A percentile compares a stretch with the other conserved stretches of the same genome.
Conservation (phyloP, 2,888 invertebrate genomes). For the Eristalis arbustorum region DNA sequence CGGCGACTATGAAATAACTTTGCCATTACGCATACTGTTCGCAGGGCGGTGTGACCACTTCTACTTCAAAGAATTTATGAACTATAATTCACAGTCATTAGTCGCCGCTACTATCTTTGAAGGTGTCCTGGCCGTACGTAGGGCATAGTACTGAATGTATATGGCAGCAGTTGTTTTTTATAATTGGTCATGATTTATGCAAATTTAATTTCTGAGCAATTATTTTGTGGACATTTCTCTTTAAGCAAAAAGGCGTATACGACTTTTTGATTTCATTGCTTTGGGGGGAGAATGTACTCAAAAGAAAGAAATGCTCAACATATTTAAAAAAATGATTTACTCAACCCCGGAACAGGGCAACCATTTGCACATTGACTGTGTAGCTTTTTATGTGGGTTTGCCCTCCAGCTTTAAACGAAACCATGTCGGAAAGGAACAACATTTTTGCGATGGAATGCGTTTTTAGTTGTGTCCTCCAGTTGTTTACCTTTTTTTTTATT, state of each 20-base stretch:
- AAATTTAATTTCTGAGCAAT: background rate
- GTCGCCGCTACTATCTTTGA: slow-evolving; percentile 16
- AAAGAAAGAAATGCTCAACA: background rate
- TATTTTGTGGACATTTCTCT: background rate
- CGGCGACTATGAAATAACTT: slow-evolving; percentile 1
- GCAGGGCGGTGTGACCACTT: background rate
- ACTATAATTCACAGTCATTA: slow-evolving; percentile 27
- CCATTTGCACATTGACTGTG: background rate
- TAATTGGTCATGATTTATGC: background rate
- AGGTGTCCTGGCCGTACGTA: background rate
- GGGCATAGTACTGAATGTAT: background rate
- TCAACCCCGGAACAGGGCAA: background rate
- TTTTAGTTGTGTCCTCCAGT: slow-evolving; percentile 18
- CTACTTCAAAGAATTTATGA: slow-evolving; percentile 15
- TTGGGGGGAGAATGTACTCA: background rate
- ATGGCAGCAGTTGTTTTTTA: too few relatives aligned
- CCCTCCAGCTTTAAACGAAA: slow-evolving; percentile 14
- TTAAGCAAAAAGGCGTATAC: background rate
- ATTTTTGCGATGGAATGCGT: slow-evolving; percentile 39
- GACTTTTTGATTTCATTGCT: background rate
- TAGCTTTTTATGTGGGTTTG: background rate
- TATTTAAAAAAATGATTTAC: background rate
- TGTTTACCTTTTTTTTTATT: background rate
- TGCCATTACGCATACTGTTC: slow-evolving; percentile 47
- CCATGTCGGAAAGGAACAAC: slow-evolving; percentile 23